These are phyloP conservation scores for Poeciliopsis retropinna DNA, from an alignment of 2,113 vertebrate genomes.

Conservation along the genomic window DNA sequence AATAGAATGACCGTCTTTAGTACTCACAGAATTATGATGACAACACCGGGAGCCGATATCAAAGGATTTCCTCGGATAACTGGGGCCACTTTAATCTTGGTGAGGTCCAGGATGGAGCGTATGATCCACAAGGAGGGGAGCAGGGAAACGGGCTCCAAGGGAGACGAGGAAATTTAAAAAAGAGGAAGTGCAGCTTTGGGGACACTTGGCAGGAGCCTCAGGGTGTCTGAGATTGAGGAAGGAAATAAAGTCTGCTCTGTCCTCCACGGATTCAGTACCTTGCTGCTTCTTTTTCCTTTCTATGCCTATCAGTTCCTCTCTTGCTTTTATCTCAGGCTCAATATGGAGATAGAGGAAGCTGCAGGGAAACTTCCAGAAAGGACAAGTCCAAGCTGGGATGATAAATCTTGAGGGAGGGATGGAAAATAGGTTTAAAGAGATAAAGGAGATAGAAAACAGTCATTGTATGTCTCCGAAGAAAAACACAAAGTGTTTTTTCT, in stretches of 20 bases:
- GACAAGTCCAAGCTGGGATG: conserved; percentile 5
- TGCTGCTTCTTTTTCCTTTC: background rate
- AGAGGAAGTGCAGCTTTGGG: conserved; percentile 23
- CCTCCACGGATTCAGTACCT: conserved; percentile 20
- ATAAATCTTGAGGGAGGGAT: conserved; percentile 2
- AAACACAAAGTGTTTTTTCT: background rate
- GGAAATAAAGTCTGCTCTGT: conserved; percentile 24
- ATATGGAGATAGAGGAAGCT: conserved; percentile 19
- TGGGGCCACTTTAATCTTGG: conserved; percentile 56
- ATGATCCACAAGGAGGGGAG: conserved; percentile 54
- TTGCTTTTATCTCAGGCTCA: conserved; percentile 32
- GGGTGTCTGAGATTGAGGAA: background rate
- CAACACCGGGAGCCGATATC: conserved; percentile 64
- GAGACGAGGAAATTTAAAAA: conserved; percentile 14
- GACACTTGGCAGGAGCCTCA: conserved; percentile 8
- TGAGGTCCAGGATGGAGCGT: conserved; percentile 39
- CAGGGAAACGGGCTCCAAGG: conserved; percentile 11
- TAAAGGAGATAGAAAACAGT: background rate
- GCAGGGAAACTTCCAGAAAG: background rate
- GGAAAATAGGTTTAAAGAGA: background rate
- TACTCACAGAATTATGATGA: conserved; percentile 80
- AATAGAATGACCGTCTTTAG: background rate
- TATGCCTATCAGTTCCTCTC: conserved; percentile 11
- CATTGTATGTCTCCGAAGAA: conserved; percentile 15
- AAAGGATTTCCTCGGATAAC: conserved; percentile 59